phyloP scores from a whole-genome alignment of 1,140 invertebrate genomes.

The Hycleus phaleratus region DNA sequence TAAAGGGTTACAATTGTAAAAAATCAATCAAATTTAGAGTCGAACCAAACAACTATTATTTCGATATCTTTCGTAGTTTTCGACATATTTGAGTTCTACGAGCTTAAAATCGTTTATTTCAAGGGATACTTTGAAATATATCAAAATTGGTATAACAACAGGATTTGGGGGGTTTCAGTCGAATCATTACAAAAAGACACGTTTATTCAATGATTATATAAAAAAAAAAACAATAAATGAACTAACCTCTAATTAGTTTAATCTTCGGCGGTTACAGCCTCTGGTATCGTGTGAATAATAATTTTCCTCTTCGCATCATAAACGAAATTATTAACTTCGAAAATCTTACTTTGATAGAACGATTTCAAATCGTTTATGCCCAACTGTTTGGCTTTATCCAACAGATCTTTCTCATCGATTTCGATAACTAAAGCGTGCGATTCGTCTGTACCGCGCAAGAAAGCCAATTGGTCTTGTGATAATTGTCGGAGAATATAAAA shows the following conservation, averaged over 20 bases:
- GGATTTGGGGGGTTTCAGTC: too few species aligned
- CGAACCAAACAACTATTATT: too few species aligned
- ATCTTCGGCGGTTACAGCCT: constrained; percentile 35
- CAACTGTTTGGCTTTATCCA: constrained; percentile 85
- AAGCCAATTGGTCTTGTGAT: constrained; percentile 83
- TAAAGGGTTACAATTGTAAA: too few species aligned
- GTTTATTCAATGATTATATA: too few species aligned
- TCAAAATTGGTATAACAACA: too few species aligned
- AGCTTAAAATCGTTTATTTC: too few species aligned
- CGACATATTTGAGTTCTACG: too few species aligned
- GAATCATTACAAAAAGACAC: too few species aligned
- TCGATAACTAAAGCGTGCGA: constrained; percentile 68
- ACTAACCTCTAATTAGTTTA: constrained; percentile 3
- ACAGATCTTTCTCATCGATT: constrained; percentile 85
- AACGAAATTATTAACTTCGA: constrained; percentile 81
- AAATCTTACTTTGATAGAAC: constrained; percentile 90
- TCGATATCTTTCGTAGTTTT: too few species aligned
- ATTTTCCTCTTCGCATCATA: constrained; percentile 78
- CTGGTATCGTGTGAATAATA: constrained; percentile 75
- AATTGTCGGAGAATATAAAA: constrained; percentile 94
- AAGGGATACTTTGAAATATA: too few species aligned
- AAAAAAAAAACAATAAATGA: too few species aligned
- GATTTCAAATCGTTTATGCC: constrained; percentile 82
- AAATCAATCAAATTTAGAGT: too few species aligned
- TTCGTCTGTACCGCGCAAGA: constrained; percentile 71